Evolutionary conservation across 2,888 invertebrate genomes (phyloP), one percentile per base, ranked within the genome.

Genomic region (Rotaria magnacalcarata): DNA sequence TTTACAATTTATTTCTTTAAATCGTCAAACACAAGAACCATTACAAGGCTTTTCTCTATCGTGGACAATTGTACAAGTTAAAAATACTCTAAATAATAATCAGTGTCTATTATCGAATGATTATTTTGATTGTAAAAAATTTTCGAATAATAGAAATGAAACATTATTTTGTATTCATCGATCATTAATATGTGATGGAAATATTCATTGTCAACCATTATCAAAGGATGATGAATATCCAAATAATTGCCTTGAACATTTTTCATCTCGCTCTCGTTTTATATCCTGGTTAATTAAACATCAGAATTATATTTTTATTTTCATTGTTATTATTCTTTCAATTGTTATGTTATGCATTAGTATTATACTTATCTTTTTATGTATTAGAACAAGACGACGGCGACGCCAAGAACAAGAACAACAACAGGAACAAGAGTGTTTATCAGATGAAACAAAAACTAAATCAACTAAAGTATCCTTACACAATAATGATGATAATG

Each of bases 51-150:
- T 80, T 47, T 10, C 47, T 47, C 19, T 80, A n/a, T 21, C 24
- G 8, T 80, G 80, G 80, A 80, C 80, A 24, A n/a, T 80, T 11
- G 21, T 80, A 19, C 43, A 47, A 47, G 4, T n/a, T 1, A 43
- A 80, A 47, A 47, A 10, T 21, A 47, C 10, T 14, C 16, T 8
- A 11, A 34, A 67, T 27, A 27, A 8, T 47, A n/a, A 80, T 47
- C 67, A 14, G 34, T 67, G 67, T 67, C 34, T 67, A 67, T 21
- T 24, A 24, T 24, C 56, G 8, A 27, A 19, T 7, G 24, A 80
- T 47, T 47, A 80, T 80, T 47, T 80, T 80, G 47, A 80, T 80
- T 80, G 80, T 80, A 24, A 47, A 80, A 67, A 67, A 67, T 21
- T 21, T 24, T 24, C 8, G 7, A 34, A 34, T 16, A 67, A 14